Percentiles rank a stretch among this genome's conserved stretches.
These are phyloP conservation scores for Cisticola juncidis DNA, from an alignment of 2,113 vertebrate species.

Conservation along the genomic window DNA sequence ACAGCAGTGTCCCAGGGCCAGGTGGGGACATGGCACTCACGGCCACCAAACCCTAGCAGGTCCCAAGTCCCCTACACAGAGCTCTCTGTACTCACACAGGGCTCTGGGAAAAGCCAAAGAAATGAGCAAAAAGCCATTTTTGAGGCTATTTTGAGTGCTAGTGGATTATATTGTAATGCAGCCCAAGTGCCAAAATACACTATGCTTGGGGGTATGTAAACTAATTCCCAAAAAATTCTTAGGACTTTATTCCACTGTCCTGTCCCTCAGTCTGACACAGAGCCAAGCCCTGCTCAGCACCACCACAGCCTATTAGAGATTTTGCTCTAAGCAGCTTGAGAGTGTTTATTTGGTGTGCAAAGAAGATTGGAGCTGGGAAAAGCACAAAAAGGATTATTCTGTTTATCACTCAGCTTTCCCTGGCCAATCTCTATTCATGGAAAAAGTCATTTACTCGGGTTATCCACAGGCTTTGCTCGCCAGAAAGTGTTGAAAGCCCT, in stretches of 20 bases:
- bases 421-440: conserved; percentile 67
- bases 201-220: conserved; percentile 66
- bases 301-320: conserved; percentile 59
- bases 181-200: conserved; percentile 63
- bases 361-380: conserved; percentile 69
- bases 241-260: conserved; percentile 55
- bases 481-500: conserved; percentile 58
- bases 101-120: conserved; percentile 48
- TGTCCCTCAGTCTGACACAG: conserved; percentile 34
- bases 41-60: rapidly evolving
- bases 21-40: rapidly evolving
- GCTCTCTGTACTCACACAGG: neutral
- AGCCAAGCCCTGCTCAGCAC: conserved; percentile 56
- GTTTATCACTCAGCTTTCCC: conserved; percentile 68
- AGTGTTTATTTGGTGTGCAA: conserved; percentile 74
- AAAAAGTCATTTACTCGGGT: conserved; percentile 68
- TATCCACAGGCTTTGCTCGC: conserved; percentile 61
- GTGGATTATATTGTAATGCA: conserved; percentile 57
- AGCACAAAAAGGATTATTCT: conserved; percentile 70
- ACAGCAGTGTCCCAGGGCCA: neutral
- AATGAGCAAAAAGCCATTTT: conserved; percentile 11
- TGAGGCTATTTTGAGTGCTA: conserved; percentile 46
- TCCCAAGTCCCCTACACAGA: neutral
- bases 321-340: conserved; percentile 71
- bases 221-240: conserved; percentile 38